A percentile compares a stretch with the other conserved stretches of the same genome.
Evolutionary conservation across 2,888 invertebrate genomes (phyloP).

Genomic region (Steromphala cineraria): DNA sequence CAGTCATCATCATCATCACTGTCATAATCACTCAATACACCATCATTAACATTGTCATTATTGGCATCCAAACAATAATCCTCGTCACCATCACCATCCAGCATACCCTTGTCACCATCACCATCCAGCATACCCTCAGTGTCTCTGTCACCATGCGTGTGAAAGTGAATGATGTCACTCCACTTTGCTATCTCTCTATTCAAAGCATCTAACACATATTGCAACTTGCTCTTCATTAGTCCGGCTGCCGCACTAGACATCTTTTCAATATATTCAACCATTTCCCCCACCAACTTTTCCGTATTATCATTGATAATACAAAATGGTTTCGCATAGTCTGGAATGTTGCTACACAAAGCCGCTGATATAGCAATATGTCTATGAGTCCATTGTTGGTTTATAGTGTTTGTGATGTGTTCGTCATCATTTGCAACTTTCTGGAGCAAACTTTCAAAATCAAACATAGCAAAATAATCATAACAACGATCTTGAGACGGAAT

Average conservation of each 20-base stretch:
- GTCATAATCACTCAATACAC: no score
- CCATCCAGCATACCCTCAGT: no score
- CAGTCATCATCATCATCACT: not conserved
- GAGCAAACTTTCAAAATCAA: not conserved
- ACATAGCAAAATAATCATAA: not conserved
- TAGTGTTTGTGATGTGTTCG: not conserved
- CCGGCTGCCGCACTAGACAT: not conserved
- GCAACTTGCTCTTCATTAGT: not conserved
- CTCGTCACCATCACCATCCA: no score
- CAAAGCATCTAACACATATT: not conserved
- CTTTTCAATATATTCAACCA: not conserved
- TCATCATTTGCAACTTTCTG: no score
- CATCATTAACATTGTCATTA: not conserved
- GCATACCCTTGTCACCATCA: no score
- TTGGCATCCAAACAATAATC: no score
- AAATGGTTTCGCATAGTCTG: not conserved
- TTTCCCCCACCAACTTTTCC: not conserved
- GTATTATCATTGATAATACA: not conserved
- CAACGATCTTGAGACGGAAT: not conserved
- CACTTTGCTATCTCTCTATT: not conserved
- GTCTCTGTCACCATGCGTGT: no score
- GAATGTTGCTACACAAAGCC: not conserved
- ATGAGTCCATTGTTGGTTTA: not conserved
- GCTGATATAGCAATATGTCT: not conserved
- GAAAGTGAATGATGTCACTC: not conserved